phyloP scores from a whole-genome alignment of 2,888 invertebrate genomes.

The Brachyptera risi region DNA sequence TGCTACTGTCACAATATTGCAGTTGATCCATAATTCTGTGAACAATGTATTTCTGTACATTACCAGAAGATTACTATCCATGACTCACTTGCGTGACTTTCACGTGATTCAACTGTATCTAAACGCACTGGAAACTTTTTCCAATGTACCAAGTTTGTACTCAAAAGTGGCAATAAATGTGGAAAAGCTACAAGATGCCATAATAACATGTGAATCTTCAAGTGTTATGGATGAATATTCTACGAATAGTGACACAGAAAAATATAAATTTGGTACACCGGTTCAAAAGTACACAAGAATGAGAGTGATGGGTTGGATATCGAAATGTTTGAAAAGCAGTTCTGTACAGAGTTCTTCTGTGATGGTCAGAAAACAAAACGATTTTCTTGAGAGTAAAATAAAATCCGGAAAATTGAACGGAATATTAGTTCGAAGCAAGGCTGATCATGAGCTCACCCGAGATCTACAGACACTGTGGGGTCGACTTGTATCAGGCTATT shows the following conservation, averaged over 20 bases:
- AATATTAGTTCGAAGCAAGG: background rate
- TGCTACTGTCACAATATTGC: background rate
- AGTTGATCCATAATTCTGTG: background rate
- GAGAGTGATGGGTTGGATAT: background rate
- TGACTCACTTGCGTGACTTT: background rate
- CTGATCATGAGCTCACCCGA: slow-evolving; percentile 19
- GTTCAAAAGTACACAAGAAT: background rate
- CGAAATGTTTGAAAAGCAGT: no score
- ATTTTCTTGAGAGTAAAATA: background rate
- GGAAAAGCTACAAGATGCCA: no score
- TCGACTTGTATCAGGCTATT: slow-evolving; percentile 23
- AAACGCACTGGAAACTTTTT: background rate
- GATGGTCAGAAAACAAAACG: background rate
- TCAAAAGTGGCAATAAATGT: no score
- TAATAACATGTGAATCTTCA: no score
- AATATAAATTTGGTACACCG: no score
- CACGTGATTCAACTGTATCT: background rate
- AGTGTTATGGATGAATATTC: no score
- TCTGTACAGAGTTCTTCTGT: no score
- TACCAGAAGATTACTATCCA: background rate
- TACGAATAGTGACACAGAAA: no score
- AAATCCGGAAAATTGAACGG: background rate
- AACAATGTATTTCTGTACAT: background rate
- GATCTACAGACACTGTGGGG: slow-evolving; percentile 29
- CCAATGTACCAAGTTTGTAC: no score